A percentile compares a stretch with the other conserved stretches of the same genome.
These are phyloP conservation scores for Halcyon chelicuti DNA, from an alignment of 2,797 vertebrate species.

Conservation along the genomic window DNA sequence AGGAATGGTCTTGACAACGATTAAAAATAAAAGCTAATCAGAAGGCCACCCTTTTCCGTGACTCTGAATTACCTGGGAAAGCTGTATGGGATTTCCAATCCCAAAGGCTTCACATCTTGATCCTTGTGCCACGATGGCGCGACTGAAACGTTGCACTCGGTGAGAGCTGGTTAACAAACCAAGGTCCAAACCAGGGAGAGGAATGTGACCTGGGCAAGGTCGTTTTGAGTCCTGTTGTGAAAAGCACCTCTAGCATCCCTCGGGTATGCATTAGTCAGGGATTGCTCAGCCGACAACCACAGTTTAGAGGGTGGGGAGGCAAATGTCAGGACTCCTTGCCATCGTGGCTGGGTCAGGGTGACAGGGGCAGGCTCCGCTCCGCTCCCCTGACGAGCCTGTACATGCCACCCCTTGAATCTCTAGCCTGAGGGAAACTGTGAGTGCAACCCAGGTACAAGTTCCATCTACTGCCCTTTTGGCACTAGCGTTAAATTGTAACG, in stretches of 20 bases:
- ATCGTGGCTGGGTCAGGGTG: not conserved
- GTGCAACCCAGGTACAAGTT: not conserved
- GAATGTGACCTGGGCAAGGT: slow-evolving; percentile 28
- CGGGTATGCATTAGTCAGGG: slow-evolving; percentile 53
- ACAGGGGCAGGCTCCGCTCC: not conserved
- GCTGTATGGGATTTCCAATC: not conserved
- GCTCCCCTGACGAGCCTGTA: not conserved
- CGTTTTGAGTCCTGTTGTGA: not conserved
- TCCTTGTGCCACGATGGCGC: accelerated
- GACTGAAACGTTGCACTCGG: accelerated
- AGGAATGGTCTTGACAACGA: not conserved
- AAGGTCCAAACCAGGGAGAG: not conserved
- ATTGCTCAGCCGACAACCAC: slow-evolving; percentile 23
- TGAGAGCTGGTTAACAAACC: not conserved
- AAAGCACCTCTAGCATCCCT: slow-evolving; percentile 15
- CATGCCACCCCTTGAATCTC: accelerated
- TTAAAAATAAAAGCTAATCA: not conserved
- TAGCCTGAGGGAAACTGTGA: not conserved
- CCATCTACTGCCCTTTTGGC: not conserved
- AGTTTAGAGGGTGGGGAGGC: slow-evolving; percentile 32
- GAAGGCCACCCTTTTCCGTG: not conserved
- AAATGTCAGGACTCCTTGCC: not conserved
- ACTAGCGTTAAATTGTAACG: not conserved
- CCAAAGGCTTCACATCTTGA: not conserved
- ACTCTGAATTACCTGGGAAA: not conserved